A percentile compares a stretch with the other conserved stretches of the same genome.
Conservation (phyloP, 2,797 vertebrate genomes). For the Zenarchopterus dispar region DNA sequence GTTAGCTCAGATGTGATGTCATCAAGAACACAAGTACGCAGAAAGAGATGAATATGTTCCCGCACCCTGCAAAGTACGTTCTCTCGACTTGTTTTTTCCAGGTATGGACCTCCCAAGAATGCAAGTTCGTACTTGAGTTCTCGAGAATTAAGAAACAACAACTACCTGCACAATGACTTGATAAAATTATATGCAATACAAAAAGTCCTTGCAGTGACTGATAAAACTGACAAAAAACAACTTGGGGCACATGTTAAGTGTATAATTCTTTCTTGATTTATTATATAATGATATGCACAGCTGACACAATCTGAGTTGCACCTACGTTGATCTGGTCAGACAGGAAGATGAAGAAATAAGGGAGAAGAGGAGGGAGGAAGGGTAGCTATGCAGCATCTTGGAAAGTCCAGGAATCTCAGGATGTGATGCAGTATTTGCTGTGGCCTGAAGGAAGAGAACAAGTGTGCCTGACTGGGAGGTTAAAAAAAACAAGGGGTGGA, state of each 20-base stretch:
- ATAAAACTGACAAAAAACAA: constrained; percentile 1
- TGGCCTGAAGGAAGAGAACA: constrained; percentile 35
- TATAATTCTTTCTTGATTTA: neutral
- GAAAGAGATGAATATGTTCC: too few relatives aligned
- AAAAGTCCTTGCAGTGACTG: constrained; percentile 1
- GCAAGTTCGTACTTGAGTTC: too few relatives aligned
- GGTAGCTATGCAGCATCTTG: constrained; percentile 34
- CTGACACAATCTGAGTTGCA: constrained; percentile 7
- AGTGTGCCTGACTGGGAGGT: constrained; percentile 16
- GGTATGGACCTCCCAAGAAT: too few relatives aligned
- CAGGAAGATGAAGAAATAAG: constrained; percentile 12
- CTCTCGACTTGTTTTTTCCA: too few relatives aligned
- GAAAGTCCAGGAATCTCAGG: constrained; percentile 66
- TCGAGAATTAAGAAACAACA: too few relatives aligned
- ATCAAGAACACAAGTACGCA: too few relatives aligned
- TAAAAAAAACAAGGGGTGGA: too few relatives aligned
- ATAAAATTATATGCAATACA: neutral
- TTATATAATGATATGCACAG: constrained; percentile 23
- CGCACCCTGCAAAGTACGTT: too few relatives aligned
- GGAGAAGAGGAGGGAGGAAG: constrained; percentile 13
- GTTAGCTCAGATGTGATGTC: too few relatives aligned
- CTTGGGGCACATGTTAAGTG: constrained; percentile 3
- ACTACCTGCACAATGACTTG: neutral
- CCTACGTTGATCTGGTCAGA: constrained; percentile 6
- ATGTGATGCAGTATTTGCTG: constrained; percentile 60